Conservation (phyloP, 2,113 vertebrate genomes). For the Nematolebias whitei region DNA sequence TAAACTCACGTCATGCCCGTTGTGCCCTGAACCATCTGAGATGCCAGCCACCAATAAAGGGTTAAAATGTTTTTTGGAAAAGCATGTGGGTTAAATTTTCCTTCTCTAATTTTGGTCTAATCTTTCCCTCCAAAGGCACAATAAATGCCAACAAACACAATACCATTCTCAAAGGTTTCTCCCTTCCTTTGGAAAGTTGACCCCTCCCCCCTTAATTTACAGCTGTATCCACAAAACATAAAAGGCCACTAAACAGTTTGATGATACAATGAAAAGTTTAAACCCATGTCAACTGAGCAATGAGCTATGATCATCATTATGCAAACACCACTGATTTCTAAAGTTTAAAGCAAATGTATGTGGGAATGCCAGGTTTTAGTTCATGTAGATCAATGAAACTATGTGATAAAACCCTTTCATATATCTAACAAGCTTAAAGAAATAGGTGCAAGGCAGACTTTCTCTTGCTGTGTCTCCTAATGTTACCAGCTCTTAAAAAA, state of each 20-base stretch:
- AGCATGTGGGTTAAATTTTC: constrained; percentile 55
- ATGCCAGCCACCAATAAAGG: constrained; percentile 48
- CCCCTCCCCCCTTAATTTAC: constrained; percentile 21
- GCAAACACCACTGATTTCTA: not conserved
- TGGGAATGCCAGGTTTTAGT: not conserved
- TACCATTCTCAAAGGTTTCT: constrained; percentile 56
- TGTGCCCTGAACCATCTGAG: constrained; percentile 17
- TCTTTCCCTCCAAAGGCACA: constrained; percentile 51
- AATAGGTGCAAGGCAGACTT: not conserved
- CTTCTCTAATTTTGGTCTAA: constrained; percentile 56
- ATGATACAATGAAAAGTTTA: constrained; percentile 36
- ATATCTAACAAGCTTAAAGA: not conserved
- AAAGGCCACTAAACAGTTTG: constrained; percentile 31
- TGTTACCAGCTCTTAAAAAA: not conserved
- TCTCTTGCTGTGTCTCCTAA: not conserved
- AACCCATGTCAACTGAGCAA: not conserved
- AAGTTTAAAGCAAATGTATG: not conserved
- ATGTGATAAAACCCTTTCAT: not conserved
- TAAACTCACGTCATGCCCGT: constrained; percentile 13
- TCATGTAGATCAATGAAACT: not conserved
- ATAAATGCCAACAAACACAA: constrained; percentile 65
- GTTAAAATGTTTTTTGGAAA: constrained; percentile 51
- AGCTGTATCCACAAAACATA: constrained; percentile 23
- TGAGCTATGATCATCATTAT: not conserved
- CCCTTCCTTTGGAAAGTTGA: constrained; percentile 57